Conservation (phyloP, 2,113 vertebrate species). For the Oncorhynchus gorbuscha region DNA sequence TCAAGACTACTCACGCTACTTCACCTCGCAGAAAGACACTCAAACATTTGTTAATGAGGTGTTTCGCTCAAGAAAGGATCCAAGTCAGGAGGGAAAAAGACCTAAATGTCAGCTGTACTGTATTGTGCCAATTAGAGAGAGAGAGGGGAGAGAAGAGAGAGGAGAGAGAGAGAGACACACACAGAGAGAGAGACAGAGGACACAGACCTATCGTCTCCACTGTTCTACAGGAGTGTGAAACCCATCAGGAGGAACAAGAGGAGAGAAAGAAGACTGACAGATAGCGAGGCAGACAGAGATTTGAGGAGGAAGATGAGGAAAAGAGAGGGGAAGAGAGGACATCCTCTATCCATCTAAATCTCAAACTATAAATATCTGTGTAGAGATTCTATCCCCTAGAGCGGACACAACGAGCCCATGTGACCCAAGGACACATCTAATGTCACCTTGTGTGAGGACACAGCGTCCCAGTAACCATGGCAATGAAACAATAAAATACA, state of each 20-base stretch:
- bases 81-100: slow-evolving; percentile 15
- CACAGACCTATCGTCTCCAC: too few relatives aligned
- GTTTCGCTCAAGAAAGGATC: too few relatives aligned
- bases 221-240: too few relatives aligned
- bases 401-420: not conserved
- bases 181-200: slow-evolving; percentile 1
- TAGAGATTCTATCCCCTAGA: slow-evolving; percentile 3
- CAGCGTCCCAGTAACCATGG: not conserved
- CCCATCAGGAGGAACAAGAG: too few relatives aligned
- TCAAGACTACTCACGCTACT: slow-evolving; percentile 20
- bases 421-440: not conserved
- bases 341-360: not conserved
- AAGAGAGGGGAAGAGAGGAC: slow-evolving; percentile 5
- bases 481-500: not conserved
- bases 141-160: too few relatives aligned
- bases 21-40: slow-evolving; percentile 26
- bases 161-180: too few relatives aligned
- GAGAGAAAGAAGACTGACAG: not conserved
- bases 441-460: slow-evolving; percentile 15
- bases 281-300: too few relatives aligned
- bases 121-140: slow-evolving; percentile 51
- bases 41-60: not conserved
- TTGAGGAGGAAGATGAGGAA: too few relatives aligned
- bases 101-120: slow-evolving; percentile 58
- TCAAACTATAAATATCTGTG: slow-evolving; percentile 26